phyloP scores from a whole-genome alignment of 2,797 vertebrate species.

The Pangasius sanitwongsei region DNA sequence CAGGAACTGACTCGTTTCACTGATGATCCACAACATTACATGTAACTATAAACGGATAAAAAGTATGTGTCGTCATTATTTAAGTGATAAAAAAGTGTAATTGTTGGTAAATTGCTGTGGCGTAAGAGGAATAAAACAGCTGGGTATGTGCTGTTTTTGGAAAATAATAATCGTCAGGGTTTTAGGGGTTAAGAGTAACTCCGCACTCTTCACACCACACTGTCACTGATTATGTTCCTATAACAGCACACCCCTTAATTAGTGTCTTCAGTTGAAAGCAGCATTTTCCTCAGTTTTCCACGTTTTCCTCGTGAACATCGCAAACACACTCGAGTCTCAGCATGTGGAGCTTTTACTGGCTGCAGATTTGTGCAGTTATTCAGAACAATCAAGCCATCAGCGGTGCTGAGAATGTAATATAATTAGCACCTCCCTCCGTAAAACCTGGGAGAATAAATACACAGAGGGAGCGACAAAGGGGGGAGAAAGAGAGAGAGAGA shows the following conservation, averaged over 20 bases:
- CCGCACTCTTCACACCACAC: background rate
- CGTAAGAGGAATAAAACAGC: no score
- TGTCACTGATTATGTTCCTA: background rate
- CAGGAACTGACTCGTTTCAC: no score
- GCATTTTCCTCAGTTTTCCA: no score
- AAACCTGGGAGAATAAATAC: constrained; percentile 13
- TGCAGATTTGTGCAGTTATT: background rate
- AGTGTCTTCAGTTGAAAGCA: background rate
- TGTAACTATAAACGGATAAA: no score
- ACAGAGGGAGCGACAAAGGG: background rate
- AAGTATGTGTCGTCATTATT: no score
- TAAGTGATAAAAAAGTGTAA: no score
- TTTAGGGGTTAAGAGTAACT: no score
- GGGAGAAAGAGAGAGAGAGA: background rate
- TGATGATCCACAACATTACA: no score
- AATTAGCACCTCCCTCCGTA: constrained; percentile 64
- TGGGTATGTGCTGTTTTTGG: no score
- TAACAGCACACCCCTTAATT: background rate
- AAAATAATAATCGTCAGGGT: no score
- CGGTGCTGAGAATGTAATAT: constrained; percentile 69
- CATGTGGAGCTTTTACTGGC: background rate
- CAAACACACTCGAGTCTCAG: background rate
- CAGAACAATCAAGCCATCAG: constrained; percentile 57
- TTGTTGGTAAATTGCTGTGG: no score
- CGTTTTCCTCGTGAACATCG: background rate